A percentile compares a stretch with the other conserved stretches of the same genome.
Conservation (phyloP, 1,140 invertebrate genomes). For the Protaetia brevitarsis region DNA sequence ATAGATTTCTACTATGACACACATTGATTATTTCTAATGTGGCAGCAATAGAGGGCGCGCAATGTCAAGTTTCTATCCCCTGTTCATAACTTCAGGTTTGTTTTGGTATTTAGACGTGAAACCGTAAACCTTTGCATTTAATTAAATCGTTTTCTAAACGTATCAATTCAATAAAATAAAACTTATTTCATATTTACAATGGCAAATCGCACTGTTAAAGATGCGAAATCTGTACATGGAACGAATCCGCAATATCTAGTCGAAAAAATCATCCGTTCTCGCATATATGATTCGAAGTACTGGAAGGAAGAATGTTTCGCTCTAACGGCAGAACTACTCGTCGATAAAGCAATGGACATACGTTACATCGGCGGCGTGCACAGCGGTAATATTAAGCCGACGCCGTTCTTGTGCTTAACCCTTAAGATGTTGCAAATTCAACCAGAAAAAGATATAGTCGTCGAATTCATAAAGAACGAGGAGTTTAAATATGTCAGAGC, state of each 20-base stretch:
- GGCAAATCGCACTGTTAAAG: slow-evolving; percentile 99
- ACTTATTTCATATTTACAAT: too few relatives aligned
- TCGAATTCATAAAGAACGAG: slow-evolving; percentile 99
- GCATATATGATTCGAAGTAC: slow-evolving; percentile 98
- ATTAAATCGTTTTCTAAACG: too few relatives aligned
- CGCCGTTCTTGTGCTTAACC: slow-evolving; percentile 94
- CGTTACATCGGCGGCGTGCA: slow-evolving; percentile 91
- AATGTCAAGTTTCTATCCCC: too few relatives aligned
- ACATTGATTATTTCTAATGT: too few relatives aligned
- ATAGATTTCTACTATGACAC: too few relatives aligned
- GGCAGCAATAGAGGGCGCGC: too few relatives aligned
- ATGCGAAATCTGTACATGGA: slow-evolving; percentile 95
- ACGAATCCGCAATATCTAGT: slow-evolving; percentile 99
- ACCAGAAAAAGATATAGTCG: slow-evolving; percentile 98
- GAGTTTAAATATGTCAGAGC: slow-evolving; percentile 99
- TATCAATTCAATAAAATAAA: too few relatives aligned
- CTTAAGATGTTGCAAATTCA: slow-evolving; percentile 99
- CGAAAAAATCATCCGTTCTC: slow-evolving; percentile 96
- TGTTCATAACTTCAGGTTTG: too few relatives aligned
- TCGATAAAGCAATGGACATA: slow-evolving; percentile 98
- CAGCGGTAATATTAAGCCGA: slow-evolving; percentile 96
- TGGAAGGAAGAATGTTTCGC: slow-evolving; percentile 99
- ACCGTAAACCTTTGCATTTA: too few relatives aligned
- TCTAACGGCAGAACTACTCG: slow-evolving; percentile 91
- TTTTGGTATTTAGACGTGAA: too few relatives aligned